phyloP scores from a whole-genome alignment of 2,797 vertebrate species.

The Pangasius djambal region DNA sequence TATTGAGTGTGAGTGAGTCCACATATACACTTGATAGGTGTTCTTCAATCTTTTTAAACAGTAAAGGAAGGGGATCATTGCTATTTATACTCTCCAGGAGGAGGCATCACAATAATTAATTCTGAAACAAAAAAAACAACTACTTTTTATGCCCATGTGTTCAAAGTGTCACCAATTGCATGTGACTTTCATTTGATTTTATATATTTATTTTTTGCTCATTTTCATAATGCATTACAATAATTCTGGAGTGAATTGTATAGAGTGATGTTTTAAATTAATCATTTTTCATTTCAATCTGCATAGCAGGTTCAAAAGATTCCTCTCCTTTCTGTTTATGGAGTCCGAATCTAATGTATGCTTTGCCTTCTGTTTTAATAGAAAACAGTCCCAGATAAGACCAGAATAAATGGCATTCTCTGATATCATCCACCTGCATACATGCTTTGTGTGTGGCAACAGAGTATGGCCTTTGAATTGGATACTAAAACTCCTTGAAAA shows the following conservation, averaged over 20 bases:
- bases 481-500: conserved; percentile 61
- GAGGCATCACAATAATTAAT: background rate
- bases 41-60: background rate
- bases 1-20: background rate
- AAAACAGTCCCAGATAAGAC: conserved; percentile 69
- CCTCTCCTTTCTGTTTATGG: conserved; percentile 58
- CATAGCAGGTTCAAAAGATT: conserved; percentile 74
- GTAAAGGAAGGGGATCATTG: background rate
- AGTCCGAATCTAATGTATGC: conserved; percentile 38
- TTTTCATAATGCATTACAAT: background rate
- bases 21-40: background rate
- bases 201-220: background rate
- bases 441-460: conserved; percentile 62
- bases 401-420: conserved; percentile 69
- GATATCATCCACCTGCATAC: conserved; percentile 63
- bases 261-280: background rate
- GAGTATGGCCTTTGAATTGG: conserved; percentile 64
- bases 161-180: background rate
- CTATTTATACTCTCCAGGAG: background rate
- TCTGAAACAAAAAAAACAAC: background rate
- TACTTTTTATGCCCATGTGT: background rate
- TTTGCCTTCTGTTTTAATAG: conserved; percentile 50
- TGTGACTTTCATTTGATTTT: background rate
- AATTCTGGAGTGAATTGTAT: too few relatives aligned
- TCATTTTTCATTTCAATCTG: background rate